Percentiles rank a stretch among this genome's conserved stretches.
These are phyloP conservation scores for Eustalomyia histrio DNA, from an alignment of 2,888 invertebrate genomes.

Conservation along the genomic window DNA sequence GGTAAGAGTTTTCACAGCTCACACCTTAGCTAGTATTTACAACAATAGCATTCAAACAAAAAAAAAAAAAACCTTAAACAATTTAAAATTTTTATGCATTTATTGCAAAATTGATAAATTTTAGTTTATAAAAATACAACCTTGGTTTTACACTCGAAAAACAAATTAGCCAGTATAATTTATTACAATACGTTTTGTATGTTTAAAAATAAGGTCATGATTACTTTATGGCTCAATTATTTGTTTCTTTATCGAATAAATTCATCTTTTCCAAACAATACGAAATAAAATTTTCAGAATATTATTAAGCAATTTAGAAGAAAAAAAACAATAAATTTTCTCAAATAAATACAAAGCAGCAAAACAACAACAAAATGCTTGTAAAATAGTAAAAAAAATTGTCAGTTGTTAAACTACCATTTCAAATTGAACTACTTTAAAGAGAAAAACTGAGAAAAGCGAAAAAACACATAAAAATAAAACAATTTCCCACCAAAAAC, in stretches of 20 bases:
- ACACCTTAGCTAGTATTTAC: too few relatives aligned
- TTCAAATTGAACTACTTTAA: constrained; percentile 32
- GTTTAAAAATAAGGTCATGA: constrained; percentile 12
- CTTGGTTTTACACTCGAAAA: background rate
- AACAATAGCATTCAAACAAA: too few relatives aligned
- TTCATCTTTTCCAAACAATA: constrained; percentile 4
- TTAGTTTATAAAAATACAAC: background rate
- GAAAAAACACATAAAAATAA: constrained; percentile 24
- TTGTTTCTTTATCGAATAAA: background rate
- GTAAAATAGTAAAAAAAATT: constrained; percentile 58
- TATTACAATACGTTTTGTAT: background rate
- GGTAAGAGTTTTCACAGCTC: too few relatives aligned
- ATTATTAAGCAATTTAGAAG: background rate
- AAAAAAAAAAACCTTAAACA: too few relatives aligned
- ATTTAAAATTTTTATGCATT: too few relatives aligned
- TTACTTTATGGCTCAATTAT: constrained; percentile 1
- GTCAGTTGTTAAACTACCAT: constrained; percentile 65
- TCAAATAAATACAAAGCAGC: constrained; percentile 4
- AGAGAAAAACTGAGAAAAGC: constrained; percentile 38
- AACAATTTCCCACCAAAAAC: constrained; percentile 60
- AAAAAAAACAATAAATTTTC: constrained; percentile 1
- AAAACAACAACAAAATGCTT: background rate
- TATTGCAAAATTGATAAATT: too few relatives aligned
- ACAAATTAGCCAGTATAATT: background rate
- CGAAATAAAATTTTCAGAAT: constrained; percentile 18